phyloP scores from a whole-genome alignment of 2,888 invertebrate species.

The Cerastoderma edule region DNA sequence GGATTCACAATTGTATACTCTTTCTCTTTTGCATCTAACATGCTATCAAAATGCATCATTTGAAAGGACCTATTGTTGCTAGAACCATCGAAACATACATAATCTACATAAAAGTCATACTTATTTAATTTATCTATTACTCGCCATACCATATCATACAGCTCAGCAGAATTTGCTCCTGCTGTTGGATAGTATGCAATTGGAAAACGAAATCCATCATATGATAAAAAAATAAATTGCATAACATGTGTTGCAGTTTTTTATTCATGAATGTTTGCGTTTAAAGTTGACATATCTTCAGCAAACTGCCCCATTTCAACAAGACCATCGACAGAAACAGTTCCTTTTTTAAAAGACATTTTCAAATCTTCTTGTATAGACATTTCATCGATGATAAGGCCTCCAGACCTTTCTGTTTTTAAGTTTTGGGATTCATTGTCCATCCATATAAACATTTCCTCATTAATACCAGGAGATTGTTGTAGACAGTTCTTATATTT shows the following conservation, averaged over 20 bases:
- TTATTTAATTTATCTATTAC: constrained; percentile 20
- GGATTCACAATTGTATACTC: constrained; percentile 1
- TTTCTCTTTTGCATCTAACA: constrained; percentile 3
- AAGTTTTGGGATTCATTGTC: constrained; percentile 23
- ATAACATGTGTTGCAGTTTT: constrained; percentile 31
- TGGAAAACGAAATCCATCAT: constrained; percentile 34
- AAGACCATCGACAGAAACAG: constrained; percentile 12
- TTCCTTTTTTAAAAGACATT: constrained; percentile 8
- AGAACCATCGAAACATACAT: constrained; percentile 33
- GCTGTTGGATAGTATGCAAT: constrained; percentile 26
- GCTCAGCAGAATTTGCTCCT: constrained; percentile 24
- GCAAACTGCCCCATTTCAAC: constrained; percentile 5
- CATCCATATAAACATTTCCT: constrained; percentile 11
- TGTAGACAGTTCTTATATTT: constrained; percentile 16
- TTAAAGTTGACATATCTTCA: constrained; percentile 13
- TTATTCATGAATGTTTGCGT: constrained; percentile 11
- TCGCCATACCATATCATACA: constrained; percentile 38
- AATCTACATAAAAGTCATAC: constrained; percentile 28
- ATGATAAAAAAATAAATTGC: constrained; percentile 25
- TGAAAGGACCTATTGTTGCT: constrained; percentile 26
- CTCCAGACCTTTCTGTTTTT: constrained; percentile 21
- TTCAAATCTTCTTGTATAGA: constrained; percentile 27
- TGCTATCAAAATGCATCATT: constrained; percentile 24
- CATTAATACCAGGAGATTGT: constrained; percentile 12
- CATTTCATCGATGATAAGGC: constrained; percentile 43